These are phyloP conservation scores for Meloidogyne floridensis DNA, from an alignment of 1,140 invertebrate genomes.

Conservation along the genomic window DNA sequence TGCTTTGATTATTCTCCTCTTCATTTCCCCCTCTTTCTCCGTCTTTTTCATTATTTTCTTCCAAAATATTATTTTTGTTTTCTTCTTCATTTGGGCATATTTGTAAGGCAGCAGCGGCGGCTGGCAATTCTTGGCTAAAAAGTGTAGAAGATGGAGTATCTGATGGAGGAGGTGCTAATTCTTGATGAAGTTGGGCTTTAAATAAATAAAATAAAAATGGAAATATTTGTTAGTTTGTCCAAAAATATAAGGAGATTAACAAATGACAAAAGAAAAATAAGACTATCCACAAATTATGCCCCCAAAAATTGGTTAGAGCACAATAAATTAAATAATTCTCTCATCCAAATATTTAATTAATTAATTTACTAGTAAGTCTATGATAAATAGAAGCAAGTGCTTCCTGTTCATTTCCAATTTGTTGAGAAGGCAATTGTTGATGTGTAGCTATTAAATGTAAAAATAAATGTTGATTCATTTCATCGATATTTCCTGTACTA, in stretches of 20 bases:
- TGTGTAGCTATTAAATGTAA: conserved; percentile 32
- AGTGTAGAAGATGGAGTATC: conserved; percentile 1
- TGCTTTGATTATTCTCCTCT: neutral
- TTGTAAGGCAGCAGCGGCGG: conserved; percentile 6
- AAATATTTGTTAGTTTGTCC: neutral
- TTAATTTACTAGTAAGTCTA: conserved; percentile 1
- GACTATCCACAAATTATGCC: too few species aligned
- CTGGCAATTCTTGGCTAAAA: conserved; percentile 18
- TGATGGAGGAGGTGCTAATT: conserved; percentile 6
- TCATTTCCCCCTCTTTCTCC: neutral
- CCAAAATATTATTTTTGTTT: neutral
- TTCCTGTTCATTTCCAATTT: conserved; percentile 35
- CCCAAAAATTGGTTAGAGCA: too few species aligned
- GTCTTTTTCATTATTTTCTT: neutral
- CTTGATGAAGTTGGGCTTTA: conserved; percentile 26
- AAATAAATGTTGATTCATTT: conserved; percentile 32
- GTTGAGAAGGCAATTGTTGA: conserved; percentile 30
- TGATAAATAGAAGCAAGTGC: conserved; percentile 28
- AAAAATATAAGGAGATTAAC: too few species aligned
- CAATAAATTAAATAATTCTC: too few species aligned
- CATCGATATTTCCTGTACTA: conserved; percentile 27
- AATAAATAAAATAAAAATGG: neutral
- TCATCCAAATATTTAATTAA: neutral
- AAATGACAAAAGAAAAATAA: too few species aligned
- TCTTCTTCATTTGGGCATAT: neutral